A percentile compares a stretch with the other conserved stretches of the same genome.
phyloP scores from a whole-genome alignment of 2,113 vertebrate genomes.

The Gulo gulo region DNA sequence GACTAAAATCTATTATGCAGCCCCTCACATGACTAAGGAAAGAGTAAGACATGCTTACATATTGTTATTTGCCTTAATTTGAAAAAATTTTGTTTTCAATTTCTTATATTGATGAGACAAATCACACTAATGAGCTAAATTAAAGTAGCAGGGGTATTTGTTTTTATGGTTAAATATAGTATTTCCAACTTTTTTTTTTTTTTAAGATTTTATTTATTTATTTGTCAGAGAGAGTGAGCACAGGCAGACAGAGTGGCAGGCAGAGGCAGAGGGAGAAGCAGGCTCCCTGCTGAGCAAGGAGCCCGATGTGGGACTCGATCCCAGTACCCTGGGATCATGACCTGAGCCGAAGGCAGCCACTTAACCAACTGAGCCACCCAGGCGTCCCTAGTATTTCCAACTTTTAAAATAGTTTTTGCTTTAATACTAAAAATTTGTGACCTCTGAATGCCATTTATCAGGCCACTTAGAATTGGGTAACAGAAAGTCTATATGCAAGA shows the following conservation, averaged over 20 bases:
- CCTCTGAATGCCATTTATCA: not conserved
- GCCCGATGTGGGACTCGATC: too few species aligned
- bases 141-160: not conserved
- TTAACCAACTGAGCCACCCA: too few species aligned
- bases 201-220: too few species aligned
- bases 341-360: too few species aligned
- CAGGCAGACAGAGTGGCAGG: too few species aligned
- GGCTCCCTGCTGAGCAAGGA: too few species aligned
- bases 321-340: too few species aligned
- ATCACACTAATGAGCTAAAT: not conserved
- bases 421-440: not conserved
- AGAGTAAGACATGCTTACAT: not conserved
- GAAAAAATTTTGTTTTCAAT: not conserved
- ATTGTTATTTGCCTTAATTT: not conserved
- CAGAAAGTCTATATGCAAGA: not conserved
- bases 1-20: not conserved
- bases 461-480: not conserved
- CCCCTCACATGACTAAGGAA: not conserved
- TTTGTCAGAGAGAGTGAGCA: too few species aligned
- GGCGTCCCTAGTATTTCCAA: not conserved
- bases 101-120: not conserved
- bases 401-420: not conserved
- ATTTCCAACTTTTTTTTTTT: not conserved
- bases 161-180: not conserved
- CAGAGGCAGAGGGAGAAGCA: too few species aligned